These are phyloP conservation scores for Dromius quadrimaculatus DNA, from an alignment of 2,888 invertebrate genomes.

Conservation along the genomic window DNA sequence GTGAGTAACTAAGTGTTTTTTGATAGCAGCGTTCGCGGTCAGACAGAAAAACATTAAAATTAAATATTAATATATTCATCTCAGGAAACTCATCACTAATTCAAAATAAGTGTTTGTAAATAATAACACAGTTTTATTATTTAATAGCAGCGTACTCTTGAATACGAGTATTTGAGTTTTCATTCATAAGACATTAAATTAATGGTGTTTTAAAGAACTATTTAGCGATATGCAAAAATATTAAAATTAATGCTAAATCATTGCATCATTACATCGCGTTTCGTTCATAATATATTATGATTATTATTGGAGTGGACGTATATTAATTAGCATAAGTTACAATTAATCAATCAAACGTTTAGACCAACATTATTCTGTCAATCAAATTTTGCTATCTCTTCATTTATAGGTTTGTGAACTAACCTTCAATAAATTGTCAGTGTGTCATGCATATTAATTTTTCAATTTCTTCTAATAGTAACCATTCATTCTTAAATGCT, in stretches of 20 bases:
- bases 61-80: slow-evolving; percentile 42
- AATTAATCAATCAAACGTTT: slow-evolving; percentile 51
- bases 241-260: slow-evolving; percentile 52
- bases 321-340: slow-evolving; percentile 49
- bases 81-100: slow-evolving; percentile 30
- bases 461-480: slow-evolving; percentile 13
- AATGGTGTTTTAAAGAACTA: slow-evolving; percentile 44
- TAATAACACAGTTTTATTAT: slow-evolving; percentile 37
- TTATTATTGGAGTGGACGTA: slow-evolving; percentile 49
- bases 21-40: no score
- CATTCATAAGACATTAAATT: slow-evolving; percentile 46
- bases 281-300: slow-evolving; percentile 45
- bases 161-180: slow-evolving; percentile 31
- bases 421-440: no score
- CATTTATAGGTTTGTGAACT: slow-evolving; percentile 17
- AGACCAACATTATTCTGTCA: slow-evolving; percentile 45
- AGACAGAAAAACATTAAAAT: slow-evolving; percentile 28
- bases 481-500: slow-evolving; percentile 41
- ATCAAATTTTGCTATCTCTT: slow-evolving; percentile 33
- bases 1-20: no score
- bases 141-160: slow-evolving; percentile 38
- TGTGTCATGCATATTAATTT: slow-evolving; percentile 32
- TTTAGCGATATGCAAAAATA: slow-evolving; percentile 51
- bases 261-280: slow-evolving; percentile 49
- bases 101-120: slow-evolving; percentile 37